Evolutionary conservation across 2,113 vertebrate species (phyloP).

Genomic region (Stictonetta naevosa): DNA sequence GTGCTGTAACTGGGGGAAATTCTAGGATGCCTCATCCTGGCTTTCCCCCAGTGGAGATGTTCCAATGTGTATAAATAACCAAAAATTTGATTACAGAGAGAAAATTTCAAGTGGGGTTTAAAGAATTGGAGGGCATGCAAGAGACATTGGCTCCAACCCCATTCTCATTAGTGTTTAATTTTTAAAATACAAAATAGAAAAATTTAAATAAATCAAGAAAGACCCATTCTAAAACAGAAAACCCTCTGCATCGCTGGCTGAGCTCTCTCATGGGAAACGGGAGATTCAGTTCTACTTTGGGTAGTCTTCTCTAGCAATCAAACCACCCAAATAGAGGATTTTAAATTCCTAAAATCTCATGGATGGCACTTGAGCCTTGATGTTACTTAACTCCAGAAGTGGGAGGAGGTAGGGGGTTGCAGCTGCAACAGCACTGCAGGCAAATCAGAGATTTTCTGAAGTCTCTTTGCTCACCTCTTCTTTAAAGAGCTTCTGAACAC

Average conservation of each 20-base stretch:
- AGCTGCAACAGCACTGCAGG: neutral
- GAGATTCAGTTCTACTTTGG: neutral
- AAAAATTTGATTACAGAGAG: neutral
- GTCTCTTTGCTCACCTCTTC: neutral
- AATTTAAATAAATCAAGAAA: neutral
- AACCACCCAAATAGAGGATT: neutral
- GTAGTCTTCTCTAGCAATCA: neutral
- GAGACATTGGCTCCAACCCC: neutral
- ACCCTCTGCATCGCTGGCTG: neutral
- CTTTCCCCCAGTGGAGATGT: neutral
- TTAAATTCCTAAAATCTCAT: neutral
- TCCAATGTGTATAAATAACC: neutral
- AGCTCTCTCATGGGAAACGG: neutral
- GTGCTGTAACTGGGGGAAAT: neutral
- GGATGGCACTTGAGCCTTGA: neutral
- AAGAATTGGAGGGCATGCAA: neutral
- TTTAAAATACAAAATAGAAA: neutral
- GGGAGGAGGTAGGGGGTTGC: neutral
- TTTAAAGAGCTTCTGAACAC: slow-evolving; percentile 34
- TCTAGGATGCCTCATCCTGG: neutral
- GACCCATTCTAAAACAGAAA: neutral
- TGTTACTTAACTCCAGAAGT: neutral
- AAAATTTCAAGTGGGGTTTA: neutral
- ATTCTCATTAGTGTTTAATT: neutral
- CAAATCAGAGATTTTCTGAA: neutral